Percentiles rank a stretch among this genome's conserved stretches.
Conservation (phyloP, 2,888 invertebrate genomes). For the Auanema freiburgensis region DNA sequence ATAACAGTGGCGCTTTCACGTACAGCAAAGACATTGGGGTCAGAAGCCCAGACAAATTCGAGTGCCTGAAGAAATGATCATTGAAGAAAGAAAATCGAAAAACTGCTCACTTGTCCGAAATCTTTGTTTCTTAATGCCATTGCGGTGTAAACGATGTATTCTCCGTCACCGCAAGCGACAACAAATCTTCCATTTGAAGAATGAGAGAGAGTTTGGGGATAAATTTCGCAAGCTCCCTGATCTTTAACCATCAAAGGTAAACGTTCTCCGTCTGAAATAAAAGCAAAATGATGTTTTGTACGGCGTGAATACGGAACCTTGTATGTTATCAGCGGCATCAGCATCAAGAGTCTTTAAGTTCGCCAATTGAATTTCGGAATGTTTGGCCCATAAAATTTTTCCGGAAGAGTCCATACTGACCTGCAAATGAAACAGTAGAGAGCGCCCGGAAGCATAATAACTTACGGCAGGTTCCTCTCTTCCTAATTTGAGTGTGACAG, state of each 20-base stretch:
- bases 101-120: constrained; percentile 73
- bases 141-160: constrained; percentile 98
- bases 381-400: constrained; percentile 98
- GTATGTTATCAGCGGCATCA: constrained; percentile 49
- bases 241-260: constrained; percentile 93
- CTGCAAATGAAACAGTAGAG: constrained; percentile 5
- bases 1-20: constrained; percentile 87
- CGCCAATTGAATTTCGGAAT: constrained; percentile 89
- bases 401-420: constrained; percentile 94
- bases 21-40: constrained; percentile 82
- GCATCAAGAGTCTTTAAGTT: constrained; percentile 62
- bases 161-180: constrained; percentile 98
- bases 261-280: constrained; percentile 83
- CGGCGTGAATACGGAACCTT: constrained; percentile 31
- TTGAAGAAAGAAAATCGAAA: background rate
- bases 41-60: constrained; percentile 98
- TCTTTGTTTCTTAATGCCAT: constrained; percentile 98
- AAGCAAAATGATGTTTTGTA: background rate
- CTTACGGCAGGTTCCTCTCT: constrained; percentile 89
- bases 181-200: constrained; percentile 88
- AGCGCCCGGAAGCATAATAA: background rate
- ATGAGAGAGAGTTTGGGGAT: constrained; percentile 95
- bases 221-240: constrained; percentile 98
- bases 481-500: constrained; percentile 88
- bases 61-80: constrained; percentile 68